Conservation (phyloP, 2,888 invertebrate species). For the Notocelia uddmanniana region DNA sequence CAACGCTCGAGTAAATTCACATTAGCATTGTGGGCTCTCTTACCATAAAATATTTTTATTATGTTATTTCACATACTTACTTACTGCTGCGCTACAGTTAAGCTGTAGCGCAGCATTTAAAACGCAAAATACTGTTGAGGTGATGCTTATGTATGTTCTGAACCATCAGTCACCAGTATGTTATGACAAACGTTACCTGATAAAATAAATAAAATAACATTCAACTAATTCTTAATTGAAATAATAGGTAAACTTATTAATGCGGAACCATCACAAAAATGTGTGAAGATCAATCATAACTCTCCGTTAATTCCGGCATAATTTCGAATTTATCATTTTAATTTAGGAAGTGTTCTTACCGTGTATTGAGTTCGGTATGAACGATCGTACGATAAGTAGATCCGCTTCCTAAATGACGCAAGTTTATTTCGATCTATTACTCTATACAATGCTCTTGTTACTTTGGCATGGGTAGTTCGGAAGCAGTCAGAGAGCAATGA, state of each 20-base stretch:
- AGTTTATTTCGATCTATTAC: slow-evolving; percentile 52
- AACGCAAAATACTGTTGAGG: too few species aligned
- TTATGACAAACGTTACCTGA: not conserved
- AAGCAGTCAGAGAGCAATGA: slow-evolving; percentile 57
- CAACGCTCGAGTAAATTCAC: too few species aligned
- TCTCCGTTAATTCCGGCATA: slow-evolving; percentile 74
- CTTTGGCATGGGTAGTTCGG: not conserved
- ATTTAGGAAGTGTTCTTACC: slow-evolving; percentile 79
- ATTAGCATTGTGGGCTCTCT: too few species aligned
- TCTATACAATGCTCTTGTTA: slow-evolving; percentile 60
- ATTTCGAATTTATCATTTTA: slow-evolving; percentile 66
- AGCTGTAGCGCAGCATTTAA: too few species aligned
- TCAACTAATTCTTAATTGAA: not conserved
- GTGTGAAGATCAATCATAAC: slow-evolving; percentile 71
- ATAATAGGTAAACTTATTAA: slow-evolving; percentile 13
- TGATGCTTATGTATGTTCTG: not conserved
- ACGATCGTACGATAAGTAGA: slow-evolving; percentile 69
- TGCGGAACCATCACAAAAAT: slow-evolving; percentile 71
- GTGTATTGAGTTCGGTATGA: slow-evolving; percentile 66
- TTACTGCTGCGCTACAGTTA: too few species aligned
- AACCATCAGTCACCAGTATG: not conserved
- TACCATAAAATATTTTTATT: too few species aligned
- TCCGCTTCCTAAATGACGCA: slow-evolving; percentile 73
- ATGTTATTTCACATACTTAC: too few species aligned
- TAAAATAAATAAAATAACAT: not conserved